A percentile compares a stretch with the other conserved stretches of the same genome.
Conservation (phyloP, 2,797 vertebrate genomes). For the Enteromius trimaculatus region DNA sequence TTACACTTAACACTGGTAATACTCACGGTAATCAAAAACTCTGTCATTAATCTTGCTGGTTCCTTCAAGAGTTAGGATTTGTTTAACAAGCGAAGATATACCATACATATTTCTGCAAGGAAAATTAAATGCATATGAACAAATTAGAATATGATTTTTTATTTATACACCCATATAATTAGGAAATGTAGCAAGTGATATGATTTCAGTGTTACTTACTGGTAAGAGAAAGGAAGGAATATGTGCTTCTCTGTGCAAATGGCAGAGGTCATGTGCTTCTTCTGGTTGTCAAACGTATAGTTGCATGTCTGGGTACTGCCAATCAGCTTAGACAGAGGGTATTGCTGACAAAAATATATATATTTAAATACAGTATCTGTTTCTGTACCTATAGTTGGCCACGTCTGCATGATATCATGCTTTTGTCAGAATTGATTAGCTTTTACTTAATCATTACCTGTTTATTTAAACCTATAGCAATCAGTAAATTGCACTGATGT, state of each 20-base stretch:
- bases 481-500: neutral
- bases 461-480: neutral
- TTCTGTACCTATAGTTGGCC: neutral
- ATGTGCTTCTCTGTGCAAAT: constrained; percentile 89
- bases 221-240: constrained; percentile 83
- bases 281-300: constrained; percentile 87
- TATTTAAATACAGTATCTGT: constrained; percentile 1
- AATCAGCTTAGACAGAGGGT: constrained; percentile 83
- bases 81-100: constrained; percentile 82
- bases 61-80: constrained; percentile 85
- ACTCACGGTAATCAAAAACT: constrained; percentile 83
- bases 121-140: neutral
- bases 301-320: constrained; percentile 87
- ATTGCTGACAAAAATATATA: constrained; percentile 66
- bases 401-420: neutral
- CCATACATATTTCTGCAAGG: constrained; percentile 81
- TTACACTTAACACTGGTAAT: neutral
- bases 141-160: neutral
- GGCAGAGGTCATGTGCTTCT: constrained; percentile 83
- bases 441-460: neutral
- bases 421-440: constrained; percentile 14
- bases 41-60: constrained; percentile 85
- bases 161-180: neutral
- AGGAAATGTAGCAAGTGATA: neutral
- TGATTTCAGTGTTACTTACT: constrained; percentile 74